Evolutionary conservation across 2,888 invertebrate genomes (phyloP), one percentile per base, ranked within the genome.

Genomic region (Sminthurinus aureus): DNA sequence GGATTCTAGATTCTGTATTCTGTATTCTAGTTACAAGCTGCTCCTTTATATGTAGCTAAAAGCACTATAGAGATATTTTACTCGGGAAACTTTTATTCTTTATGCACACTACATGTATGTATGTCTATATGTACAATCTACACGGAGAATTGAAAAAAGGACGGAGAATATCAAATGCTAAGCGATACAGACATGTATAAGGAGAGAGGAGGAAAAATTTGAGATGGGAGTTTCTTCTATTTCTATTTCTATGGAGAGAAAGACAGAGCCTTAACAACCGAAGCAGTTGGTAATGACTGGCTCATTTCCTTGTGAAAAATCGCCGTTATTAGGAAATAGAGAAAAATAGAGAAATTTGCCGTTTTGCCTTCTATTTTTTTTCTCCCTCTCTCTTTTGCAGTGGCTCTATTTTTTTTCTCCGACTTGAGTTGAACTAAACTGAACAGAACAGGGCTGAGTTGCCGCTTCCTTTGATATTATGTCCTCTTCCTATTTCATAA

Each of bases 251-350:
- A 24, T 73, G 24, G 26, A 51, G 75, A 75, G 52, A 77, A 67
- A 82, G 76, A 73, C 84, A 79, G 69, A 69, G 69, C 66, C 75
- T 75, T 75, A 75, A 75, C 75, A 79, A 79, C 69, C 69, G 18
- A 79, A 79, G 83, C 85, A 85, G 85, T 83, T 85, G 85, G 85
- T 83, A 85, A 85, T 83, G 85, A 85, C 85, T 85, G 38, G 83
- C 85, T 85, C 85, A 85, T 85, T 85, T 85, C 85, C 84, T 82
- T 83, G 80, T 85, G 84, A 84, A 84, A 84, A 84, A 84, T 85
- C 84, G 82, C 84, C 75, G 82, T 85, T 84, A 85, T 85, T 85
- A 84, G 84, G 85, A 83, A 85, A 83, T 85, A 83, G 83, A 85
- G 83, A 85, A 83, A 85, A 79, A 83, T 81, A 85, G 83, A 85